A percentile compares a stretch with the other conserved stretches of the same genome.
Evolutionary conservation across 2,113 vertebrate genomes (phyloP).

Genomic region (Lepisosteus oculatus): DNA sequence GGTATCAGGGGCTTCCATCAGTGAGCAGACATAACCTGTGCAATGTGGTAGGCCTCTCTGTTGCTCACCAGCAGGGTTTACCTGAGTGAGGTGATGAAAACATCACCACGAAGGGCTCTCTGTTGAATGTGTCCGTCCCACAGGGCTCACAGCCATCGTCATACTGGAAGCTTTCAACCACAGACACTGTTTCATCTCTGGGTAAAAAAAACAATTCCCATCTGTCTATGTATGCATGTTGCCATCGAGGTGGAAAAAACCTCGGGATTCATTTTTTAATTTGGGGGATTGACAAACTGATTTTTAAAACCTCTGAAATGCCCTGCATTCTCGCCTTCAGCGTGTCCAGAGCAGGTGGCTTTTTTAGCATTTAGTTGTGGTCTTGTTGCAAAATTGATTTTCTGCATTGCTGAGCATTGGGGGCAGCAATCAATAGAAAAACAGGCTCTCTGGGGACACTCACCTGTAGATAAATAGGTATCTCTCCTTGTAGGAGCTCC

Average conservation of each 20-base stretch:
- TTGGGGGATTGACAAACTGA: too few relatives aligned
- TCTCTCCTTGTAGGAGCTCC: conserved; percentile 77
- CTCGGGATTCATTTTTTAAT: too few relatives aligned
- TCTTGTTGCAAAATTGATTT: too few relatives aligned
- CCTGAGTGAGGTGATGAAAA: conserved; percentile 64
- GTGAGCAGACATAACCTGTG: neutral
- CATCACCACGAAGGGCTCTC: conserved; percentile 85
- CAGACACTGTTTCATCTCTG: conserved; percentile 68
- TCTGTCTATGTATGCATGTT: too few relatives aligned
- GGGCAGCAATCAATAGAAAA: too few relatives aligned
- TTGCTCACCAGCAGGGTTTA: conserved; percentile 26
- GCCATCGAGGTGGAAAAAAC: too few relatives aligned
- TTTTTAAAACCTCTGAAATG: too few relatives aligned
- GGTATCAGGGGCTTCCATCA: neutral
- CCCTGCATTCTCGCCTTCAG: too few relatives aligned
- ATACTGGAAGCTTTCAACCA: conserved; percentile 75
- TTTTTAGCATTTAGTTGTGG: too few relatives aligned
- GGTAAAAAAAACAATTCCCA: neutral
- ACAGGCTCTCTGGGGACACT: neutral
- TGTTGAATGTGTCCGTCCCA: conserved; percentile 70
- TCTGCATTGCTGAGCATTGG: too few relatives aligned
- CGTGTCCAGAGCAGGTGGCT: too few relatives aligned
- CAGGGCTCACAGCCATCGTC: conserved; percentile 69
- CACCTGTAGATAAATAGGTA: conserved; percentile 90
- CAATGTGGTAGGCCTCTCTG: too few relatives aligned